Evolutionary conservation across 2,797 vertebrate genomes (phyloP).

Genomic region (Bovichtus variegatus): DNA sequence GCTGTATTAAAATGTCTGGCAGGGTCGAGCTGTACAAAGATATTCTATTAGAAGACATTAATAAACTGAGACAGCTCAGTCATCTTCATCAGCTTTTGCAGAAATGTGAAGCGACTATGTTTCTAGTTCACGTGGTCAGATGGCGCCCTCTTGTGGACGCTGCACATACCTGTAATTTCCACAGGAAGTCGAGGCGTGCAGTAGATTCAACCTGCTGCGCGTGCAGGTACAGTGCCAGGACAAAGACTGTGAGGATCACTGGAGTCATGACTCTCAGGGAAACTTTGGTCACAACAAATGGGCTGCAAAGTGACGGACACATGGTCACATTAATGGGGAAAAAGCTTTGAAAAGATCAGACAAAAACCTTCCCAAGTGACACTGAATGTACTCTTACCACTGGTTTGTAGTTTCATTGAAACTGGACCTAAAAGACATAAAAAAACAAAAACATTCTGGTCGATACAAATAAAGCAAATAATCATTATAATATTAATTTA

Average conservation of each 20-base stretch:
- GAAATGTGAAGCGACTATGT: not conserved
- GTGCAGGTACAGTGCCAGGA: slow-evolving; percentile 94
- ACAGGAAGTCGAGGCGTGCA: slow-evolving; percentile 96
- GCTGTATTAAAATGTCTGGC: not conserved
- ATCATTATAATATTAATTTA: not conserved
- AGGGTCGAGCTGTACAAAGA: not conserved
- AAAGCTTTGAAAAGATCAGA: not conserved
- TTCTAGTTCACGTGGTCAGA: not conserved
- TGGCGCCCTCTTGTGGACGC: slow-evolving; percentile 45
- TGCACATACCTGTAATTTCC: slow-evolving; percentile 93
- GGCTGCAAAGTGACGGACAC: slow-evolving; percentile 74
- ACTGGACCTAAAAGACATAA: slow-evolving; percentile 78
- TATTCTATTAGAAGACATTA: not conserved
- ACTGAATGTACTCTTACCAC: slow-evolving; percentile 75
- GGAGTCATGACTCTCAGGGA: slow-evolving; percentile 94
- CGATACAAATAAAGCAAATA: not conserved
- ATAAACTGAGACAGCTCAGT: not conserved
- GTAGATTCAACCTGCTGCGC: slow-evolving; percentile 97
- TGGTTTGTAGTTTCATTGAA: slow-evolving; percentile 87
- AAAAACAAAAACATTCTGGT: not conserved
- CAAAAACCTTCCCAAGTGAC: not conserved
- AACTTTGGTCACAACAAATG: slow-evolving; percentile 88
- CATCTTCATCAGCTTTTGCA: not conserved
- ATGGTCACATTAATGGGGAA: not conserved
- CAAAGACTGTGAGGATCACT: slow-evolving; percentile 93